A percentile compares a stretch with the other conserved stretches of the same genome.
These are phyloP conservation scores for Phylloscopus whistleri DNA, from an alignment of 2,113 vertebrate genomes.

Conservation along the genomic window DNA sequence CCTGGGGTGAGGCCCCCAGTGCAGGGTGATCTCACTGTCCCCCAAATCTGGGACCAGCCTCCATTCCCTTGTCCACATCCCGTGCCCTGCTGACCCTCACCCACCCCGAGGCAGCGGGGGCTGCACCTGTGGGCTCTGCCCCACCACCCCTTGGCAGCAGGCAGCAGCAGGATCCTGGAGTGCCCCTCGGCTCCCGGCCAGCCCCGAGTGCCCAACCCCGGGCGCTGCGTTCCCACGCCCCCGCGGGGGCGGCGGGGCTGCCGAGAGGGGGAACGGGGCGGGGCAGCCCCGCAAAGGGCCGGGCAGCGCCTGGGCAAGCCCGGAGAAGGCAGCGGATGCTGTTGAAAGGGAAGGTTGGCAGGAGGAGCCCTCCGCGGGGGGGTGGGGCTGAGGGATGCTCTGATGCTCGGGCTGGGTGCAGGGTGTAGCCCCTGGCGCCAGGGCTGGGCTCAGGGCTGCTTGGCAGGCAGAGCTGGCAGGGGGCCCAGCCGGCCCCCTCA, in stretches of 20 bases:
- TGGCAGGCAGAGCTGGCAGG: slow-evolving; percentile 29
- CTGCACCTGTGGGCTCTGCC: neutral
- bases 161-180: neutral
- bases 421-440: neutral
- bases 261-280: neutral
- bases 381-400: neutral
- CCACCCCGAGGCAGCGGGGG: neutral
- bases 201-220: neutral
- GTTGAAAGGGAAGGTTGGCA: slow-evolving; percentile 12
- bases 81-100: rapidly evolving
- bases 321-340: neutral
- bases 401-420: slow-evolving; percentile 6
- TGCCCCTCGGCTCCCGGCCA: neutral
- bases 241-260: neutral
- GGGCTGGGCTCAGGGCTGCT: neutral
- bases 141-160: neutral
- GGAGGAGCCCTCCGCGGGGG: neutral
- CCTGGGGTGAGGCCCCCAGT: neutral
- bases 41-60: neutral
- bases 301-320: neutral
- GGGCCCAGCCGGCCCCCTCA: neutral
- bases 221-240: neutral
- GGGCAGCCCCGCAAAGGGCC: neutral
- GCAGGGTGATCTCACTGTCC: neutral
- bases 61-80: rapidly evolving